Conservation (phyloP, 2,797 vertebrate genomes). For the Mareca penelope region DNA sequence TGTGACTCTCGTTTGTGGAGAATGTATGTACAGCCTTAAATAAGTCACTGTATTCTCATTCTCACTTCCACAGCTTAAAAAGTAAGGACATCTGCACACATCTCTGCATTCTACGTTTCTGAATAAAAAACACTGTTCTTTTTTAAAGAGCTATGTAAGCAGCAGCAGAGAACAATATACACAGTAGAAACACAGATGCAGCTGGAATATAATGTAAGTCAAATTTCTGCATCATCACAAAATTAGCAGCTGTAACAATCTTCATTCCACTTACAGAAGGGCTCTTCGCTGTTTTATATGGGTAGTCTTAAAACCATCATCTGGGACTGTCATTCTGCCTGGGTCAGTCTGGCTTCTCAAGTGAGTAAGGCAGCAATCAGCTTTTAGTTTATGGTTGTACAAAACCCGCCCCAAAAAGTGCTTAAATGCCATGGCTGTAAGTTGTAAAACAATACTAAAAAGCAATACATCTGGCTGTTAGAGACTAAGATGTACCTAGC, state of each 20-base stretch:
- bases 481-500: not conserved
- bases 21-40: not conserved
- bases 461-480: not conserved
- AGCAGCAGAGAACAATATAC: not conserved
- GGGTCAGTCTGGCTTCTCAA: not conserved
- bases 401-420: not conserved
- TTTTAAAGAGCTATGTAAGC: not conserved
- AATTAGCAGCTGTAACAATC: not conserved
- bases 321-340: not conserved
- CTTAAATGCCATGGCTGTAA: not conserved
- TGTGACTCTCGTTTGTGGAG: not conserved
- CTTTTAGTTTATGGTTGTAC: not conserved
- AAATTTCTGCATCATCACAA: not conserved
- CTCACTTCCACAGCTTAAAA: not conserved
- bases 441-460: not conserved
- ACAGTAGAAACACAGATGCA: not conserved
- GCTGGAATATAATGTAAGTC: not conserved
- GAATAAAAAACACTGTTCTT: not conserved
- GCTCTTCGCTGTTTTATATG: not conserved
- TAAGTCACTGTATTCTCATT: not conserved
- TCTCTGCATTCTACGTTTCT: not conserved
- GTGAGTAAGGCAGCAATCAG: not conserved
- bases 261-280: not conserved
- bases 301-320: not conserved
- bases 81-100: not conserved